A percentile compares a stretch with the other conserved stretches of the same genome.
Evolutionary conservation across 1,140 invertebrate species (phyloP).

Genomic region (Bradynema listronoti): DNA sequence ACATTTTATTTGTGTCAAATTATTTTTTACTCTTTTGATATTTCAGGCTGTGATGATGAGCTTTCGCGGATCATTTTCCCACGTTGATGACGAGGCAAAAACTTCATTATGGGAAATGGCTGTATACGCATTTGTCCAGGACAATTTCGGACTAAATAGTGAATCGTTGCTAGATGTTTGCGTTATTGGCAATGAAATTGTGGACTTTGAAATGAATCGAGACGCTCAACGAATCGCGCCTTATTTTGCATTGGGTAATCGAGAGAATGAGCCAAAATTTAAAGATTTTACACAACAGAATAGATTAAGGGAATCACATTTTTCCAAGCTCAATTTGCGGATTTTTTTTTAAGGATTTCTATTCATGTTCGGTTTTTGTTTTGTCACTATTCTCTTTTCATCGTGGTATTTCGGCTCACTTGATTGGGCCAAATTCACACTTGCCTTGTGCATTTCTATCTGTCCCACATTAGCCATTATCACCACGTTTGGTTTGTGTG

Average conservation of each 20-base stretch:
- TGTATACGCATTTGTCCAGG: constrained; percentile 8
- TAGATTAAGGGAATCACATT: not conserved
- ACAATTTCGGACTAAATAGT: not conserved
- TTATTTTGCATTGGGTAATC: constrained; percentile 45
- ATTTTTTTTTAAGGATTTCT: constrained; percentile 30
- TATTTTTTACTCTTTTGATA: not conserved
- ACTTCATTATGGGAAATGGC: constrained; percentile 37
- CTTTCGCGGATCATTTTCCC: constrained; percentile 39
- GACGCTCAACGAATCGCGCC: constrained; percentile 49
- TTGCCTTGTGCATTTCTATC: constrained; percentile 34
- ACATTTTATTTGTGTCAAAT: not conserved
- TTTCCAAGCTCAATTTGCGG: not conserved
- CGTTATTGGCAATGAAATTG: constrained; percentile 52
- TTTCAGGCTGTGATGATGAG: constrained; percentile 41
- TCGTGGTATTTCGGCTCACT: constrained; percentile 41
- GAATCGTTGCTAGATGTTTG: constrained; percentile 1
- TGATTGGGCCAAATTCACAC: constrained; percentile 27
- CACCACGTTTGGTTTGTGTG: constrained; percentile 49
- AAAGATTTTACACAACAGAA: not conserved
- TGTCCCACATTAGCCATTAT: constrained; percentile 46
- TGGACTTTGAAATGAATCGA: constrained; percentile 55
- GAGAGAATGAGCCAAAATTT: not conserved
- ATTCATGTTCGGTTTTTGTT: constrained; percentile 43
- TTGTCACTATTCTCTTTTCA: constrained; percentile 28
- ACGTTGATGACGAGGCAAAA: constrained; percentile 34